Base-by-base conservation (phyloP, 2,113 vertebrate genomes). In the Petrocephalus microphthalmus region DNA sequence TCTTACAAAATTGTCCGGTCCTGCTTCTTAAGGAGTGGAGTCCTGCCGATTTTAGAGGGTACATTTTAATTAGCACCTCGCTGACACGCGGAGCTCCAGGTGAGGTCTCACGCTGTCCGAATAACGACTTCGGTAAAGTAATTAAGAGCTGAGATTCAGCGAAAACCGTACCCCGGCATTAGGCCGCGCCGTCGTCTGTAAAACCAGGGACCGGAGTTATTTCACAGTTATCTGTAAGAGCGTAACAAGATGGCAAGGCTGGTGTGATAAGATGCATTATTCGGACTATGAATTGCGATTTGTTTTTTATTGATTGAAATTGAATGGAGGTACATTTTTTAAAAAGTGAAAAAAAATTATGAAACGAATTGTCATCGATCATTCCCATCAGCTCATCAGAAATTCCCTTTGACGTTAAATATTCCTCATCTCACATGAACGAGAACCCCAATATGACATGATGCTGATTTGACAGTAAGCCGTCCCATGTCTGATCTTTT, bases 31-130 rank as follows among this genome's bases (percentile, higher is more conserved):
- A 83, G 81, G 45, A n/a, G 37, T 3, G 81, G 81, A 83, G 45
- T 83, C 81, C 45, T 47, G 81, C 45, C 0, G 45, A 83, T 22
- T 83, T 83, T 45, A 83, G 42, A 8, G 81, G 81, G 19, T 47
- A 83, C 81, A n/a, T 83, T 83, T 83, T 83, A 83, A 83, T 83
- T 83, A 83, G 81, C 81, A 83, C 81, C 81, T 83, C 22, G 7
- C 81, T 49, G 81, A 83, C 81, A 83, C 81, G 5, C 7, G 20
- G 42, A 3, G 45, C 42, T 45, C 20, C 81, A 49, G 45, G 81
- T 83, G 81, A 83, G 20, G 19, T 6, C 20, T 83, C 81, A n/a
- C 19, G n/a, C 20, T 49, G 81, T n/a, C 81, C 81, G 22, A 49
- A 83, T 83, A 83, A 49, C 19, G 5, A 5, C 20, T 45, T 45